Evolutionary conservation across 2,113 vertebrate species (phyloP).

Genomic region (Caracal caracal): DNA sequence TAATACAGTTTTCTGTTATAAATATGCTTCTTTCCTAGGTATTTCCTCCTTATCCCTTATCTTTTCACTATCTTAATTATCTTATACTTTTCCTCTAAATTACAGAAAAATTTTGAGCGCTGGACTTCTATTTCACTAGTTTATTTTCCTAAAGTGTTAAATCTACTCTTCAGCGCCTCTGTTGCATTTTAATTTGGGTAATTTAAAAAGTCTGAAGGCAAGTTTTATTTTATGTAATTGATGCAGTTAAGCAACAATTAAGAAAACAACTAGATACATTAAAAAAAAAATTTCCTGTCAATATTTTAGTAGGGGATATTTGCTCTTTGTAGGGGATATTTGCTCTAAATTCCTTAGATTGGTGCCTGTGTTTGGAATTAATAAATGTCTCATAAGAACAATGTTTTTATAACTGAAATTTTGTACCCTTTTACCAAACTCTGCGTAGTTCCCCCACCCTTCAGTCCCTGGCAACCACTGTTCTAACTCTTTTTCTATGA

Average conservation of each 20-base stretch:
- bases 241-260: background rate
- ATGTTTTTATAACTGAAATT: background rate
- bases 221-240: conserved; percentile 24
- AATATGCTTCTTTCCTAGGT: background rate
- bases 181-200: conserved; percentile 4
- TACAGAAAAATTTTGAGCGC: background rate
- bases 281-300: background rate
- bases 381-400: background rate
- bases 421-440: background rate
- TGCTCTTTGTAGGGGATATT: background rate
- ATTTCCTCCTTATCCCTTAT: background rate
- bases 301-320: background rate
- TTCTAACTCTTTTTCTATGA: background rate
- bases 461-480: background rate
- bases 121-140: background rate
- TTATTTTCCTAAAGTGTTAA: background rate
- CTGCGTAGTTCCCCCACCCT: background rate
- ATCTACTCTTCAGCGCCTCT: background rate
- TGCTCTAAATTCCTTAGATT: background rate
- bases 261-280: background rate
- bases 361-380: background rate
- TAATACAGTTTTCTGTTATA: background rate
- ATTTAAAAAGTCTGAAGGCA: background rate
- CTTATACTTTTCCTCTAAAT: background rate
- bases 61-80: conserved; percentile 5